Evolutionary conservation across 2,888 invertebrate species (phyloP), one percentile per base, ranked within the genome.

Genomic region (Ommatoiulus sabulosus): DNA sequence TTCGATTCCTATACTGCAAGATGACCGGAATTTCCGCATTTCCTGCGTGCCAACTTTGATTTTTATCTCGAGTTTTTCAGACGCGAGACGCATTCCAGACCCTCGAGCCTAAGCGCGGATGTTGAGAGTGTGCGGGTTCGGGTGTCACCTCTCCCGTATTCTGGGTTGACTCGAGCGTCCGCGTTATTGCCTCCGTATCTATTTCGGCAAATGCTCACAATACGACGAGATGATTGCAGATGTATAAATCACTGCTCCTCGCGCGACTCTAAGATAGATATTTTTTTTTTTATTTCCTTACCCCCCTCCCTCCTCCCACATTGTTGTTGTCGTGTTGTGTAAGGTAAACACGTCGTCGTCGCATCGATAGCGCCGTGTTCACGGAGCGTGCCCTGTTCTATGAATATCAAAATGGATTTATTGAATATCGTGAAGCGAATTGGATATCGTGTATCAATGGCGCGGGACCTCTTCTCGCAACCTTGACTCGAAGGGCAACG

Each of bases 401-500:
- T 20, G 80, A 80, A 80, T 80, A 80, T 80, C 80, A 80, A 80
- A n/a, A 20, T 80, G 80, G 80, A 80, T 80, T 80, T 80, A 80
- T 80, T 80, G 80, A 80, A 80, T 80, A 80, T 80, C 80, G 80
- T 35, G 35, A 35, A 35, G 10, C 80, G 80, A 80, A 80, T 80
- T 24, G 80, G 72, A 63, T 17, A 72, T 7, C 4, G 72, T 17
- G 20, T 80, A 80, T 80, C 80, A 35, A 35, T 80, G 80, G 80
- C 80, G 3, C 6, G n/a, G n/a, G 63, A 63, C 63, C 63, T n/a
- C 52, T 10, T 63, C 63, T n/a, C 63, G 80, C 24, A 80, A 35
- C 80, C 80, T 80, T 80, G 80, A 80, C 80, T 80, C 80, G 10
- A 35, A 80, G 80, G 80, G 80, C 35, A 12, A 24, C 24, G 35